Evolutionary conservation across 2,113 vertebrate genomes (phyloP).

Genomic region (Amazona vittata): DNA sequence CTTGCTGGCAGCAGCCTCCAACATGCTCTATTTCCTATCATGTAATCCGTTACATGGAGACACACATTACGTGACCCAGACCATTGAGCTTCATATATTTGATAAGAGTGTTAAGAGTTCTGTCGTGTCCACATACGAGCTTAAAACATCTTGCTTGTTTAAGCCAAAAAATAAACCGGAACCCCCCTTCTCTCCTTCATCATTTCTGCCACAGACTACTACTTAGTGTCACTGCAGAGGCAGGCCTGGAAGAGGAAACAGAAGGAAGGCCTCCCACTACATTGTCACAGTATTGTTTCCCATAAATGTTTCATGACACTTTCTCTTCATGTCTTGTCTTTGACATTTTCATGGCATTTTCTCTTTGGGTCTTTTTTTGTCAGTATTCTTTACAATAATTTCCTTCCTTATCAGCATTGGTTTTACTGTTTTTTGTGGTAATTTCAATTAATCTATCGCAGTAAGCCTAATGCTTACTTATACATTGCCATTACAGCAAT

Average conservation of each 20-base stretch:
- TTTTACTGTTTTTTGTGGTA: neutral
- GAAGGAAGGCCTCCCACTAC: neutral
- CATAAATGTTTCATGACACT: neutral
- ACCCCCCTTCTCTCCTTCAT: neutral
- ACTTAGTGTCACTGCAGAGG: neutral
- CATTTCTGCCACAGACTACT: neutral
- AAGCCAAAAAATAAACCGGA: neutral
- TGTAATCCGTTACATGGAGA: neutral
- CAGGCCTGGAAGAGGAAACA: neutral
- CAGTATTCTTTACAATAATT: neutral
- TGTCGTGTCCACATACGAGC: neutral
- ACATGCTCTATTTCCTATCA: fast-evolving
- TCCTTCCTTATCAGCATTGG: neutral
- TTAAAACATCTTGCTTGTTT: neutral
- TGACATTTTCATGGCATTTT: neutral
- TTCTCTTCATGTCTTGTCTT: neutral
- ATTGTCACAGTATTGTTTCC: neutral
- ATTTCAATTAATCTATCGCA: neutral
- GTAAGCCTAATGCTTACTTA: neutral
- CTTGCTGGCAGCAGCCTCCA: neutral
- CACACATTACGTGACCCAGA: neutral
- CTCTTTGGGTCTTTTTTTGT: neutral
- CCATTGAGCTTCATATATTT: neutral
- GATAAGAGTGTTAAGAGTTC: neutral
- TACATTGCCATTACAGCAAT: fast-evolving